Evolutionary conservation across 2,888 invertebrate genomes (phyloP).

Genomic region (Clepsis dumicolana): DNA sequence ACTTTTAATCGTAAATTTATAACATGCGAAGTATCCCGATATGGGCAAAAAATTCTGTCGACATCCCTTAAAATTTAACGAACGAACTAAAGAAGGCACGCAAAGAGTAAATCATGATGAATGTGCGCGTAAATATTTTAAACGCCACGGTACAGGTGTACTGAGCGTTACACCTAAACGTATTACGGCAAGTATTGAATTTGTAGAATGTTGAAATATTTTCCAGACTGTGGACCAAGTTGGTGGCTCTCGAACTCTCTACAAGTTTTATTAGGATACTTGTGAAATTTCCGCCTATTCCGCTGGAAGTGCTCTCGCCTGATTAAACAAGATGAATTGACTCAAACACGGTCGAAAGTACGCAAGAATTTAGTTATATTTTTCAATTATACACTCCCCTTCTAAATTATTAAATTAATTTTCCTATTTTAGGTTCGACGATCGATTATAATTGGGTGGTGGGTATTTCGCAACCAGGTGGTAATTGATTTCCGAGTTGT

Average conservation of each 20-base stretch:
- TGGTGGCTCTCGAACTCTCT: constrained; percentile 69
- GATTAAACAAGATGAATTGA: constrained; percentile 85
- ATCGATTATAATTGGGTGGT: constrained; percentile 8
- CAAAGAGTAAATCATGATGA: constrained; percentile 38
- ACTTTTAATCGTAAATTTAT: background rate
- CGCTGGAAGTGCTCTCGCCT: constrained; percentile 77
- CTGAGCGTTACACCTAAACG: constrained; percentile 13
- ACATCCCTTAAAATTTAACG: constrained; percentile 34
- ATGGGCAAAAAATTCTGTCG: constrained; percentile 21
- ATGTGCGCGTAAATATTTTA: constrained; percentile 38
- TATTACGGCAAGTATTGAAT: constrained; percentile 64
- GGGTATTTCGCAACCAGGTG: constrained; percentile 22
- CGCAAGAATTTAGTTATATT: constrained; percentile 56
- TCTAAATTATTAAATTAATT: constrained; percentile 53
- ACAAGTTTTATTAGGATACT: constrained; percentile 85
- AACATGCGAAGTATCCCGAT: background rate
- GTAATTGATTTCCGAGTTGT: background rate
- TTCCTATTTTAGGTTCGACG: constrained; percentile 49
- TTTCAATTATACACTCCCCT: constrained; percentile 55
- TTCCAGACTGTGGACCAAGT: constrained; percentile 55
- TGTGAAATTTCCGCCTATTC: constrained; percentile 83
- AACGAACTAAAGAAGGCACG: constrained; percentile 37
- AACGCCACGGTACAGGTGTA: constrained; percentile 32
- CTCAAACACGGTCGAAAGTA: constrained; percentile 66
- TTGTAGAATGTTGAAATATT: constrained; percentile 73